phyloP scores from a whole-genome alignment of 2,888 invertebrate species.

The Epinotia bilunana region DNA sequence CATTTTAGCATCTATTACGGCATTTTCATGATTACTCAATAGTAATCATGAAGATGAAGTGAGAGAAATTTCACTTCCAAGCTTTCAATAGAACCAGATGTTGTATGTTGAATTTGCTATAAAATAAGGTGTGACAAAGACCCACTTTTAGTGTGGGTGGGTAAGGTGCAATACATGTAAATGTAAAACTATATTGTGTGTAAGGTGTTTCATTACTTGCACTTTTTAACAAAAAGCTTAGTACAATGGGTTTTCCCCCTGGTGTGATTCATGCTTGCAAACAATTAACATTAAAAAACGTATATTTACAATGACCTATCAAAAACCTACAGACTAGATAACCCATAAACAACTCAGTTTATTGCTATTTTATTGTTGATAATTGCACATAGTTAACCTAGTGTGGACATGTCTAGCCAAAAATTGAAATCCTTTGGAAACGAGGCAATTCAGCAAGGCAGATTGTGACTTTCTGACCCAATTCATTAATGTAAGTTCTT shows the following conservation, averaged over 20 bases:
- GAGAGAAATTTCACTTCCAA: too few relatives aligned
- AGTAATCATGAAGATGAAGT: too few relatives aligned
- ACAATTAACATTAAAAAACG: background rate
- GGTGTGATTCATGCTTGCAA: background rate
- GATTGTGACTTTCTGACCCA: conserved; percentile 45
- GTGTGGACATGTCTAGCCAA: background rate
- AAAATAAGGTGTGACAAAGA: background rate
- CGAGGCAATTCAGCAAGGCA: conserved; percentile 32
- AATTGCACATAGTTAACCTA: background rate
- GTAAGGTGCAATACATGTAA: background rate
- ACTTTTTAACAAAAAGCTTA: background rate
- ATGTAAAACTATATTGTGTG: background rate
- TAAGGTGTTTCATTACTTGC: background rate
- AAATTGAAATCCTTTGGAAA: conserved; percentile 28
- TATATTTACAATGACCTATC: background rate
- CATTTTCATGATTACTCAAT: too few relatives aligned
- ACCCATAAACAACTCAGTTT: conserved; percentile 1
- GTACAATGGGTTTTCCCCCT: background rate
- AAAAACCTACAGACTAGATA: background rate
- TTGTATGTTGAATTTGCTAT: background rate
- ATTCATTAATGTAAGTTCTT: conserved; percentile 33
- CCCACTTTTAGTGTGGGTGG: too few relatives aligned
- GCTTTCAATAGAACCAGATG: too few relatives aligned
- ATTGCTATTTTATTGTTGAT: conserved; percentile 7
- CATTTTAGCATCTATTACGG: background rate